Evolutionary conservation across 2,113 vertebrate genomes (phyloP), one percentile per base, ranked within the genome.

Genomic region (Varanus komodoensis): DNA sequence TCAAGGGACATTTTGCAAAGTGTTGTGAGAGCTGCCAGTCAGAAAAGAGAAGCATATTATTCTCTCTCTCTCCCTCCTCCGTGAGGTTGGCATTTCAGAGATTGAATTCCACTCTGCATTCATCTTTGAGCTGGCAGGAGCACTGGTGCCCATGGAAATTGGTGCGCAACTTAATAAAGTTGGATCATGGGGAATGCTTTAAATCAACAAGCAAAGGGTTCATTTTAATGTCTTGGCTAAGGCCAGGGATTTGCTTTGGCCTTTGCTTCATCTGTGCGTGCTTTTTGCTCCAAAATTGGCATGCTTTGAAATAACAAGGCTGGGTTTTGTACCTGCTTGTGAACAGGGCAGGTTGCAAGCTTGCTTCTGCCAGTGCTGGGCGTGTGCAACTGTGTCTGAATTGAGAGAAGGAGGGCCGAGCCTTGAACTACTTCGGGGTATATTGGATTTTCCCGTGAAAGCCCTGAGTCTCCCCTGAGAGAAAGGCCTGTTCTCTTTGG

Each of bases 51-150:
- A 14, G 25, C 52, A 54, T 78, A n/a, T n/a, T 84, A 78, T 81
- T 81, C 32, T n/a, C 8, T 19, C 52, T 50, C 69, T 25, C 29
- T 4, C 4, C 52, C 0, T 32, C n/a, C 29, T 6, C 38, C 23
- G 4, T 67, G 88, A 93, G 90, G 77, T 82, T 88, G 90, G 67
- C 52, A 79, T 87, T 27, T 85, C 19, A 86, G 21, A 38, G 89
- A 29, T 61, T 69, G 2, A 29, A 1, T 92, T 90, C 69, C 87
- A 54, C 38, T 92, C 71, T 73, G 34, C 75, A 71, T 92, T 88
- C 90, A 89, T 89, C 69, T 48, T 86, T 48, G 5, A 68, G 69
- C 21, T 93, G 83, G 1, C 87, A 87, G 85, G 87, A 73, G 79
- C 38, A 19, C 23, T 52, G 87, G 57, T 86, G 77, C 64, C 84